These are phyloP conservation scores for Promerops cafer DNA, from an alignment of 2,113 vertebrate genomes.

Conservation along the genomic window DNA sequence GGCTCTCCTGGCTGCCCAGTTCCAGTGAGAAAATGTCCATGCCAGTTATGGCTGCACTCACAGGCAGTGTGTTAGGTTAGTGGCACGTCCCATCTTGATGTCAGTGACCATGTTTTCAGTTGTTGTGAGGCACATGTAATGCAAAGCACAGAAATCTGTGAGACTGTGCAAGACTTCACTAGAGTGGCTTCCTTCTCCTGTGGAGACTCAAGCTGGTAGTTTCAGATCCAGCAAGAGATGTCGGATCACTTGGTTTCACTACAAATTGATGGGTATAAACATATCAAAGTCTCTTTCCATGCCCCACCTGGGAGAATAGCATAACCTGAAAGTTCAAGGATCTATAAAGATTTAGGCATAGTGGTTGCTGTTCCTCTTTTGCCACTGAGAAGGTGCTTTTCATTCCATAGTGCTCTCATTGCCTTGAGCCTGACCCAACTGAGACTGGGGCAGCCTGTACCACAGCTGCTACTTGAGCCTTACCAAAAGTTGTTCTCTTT, in stretches of 20 bases:
- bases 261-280: background rate
- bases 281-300: background rate
- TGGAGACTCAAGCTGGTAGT: background rate
- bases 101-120: background rate
- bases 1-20: background rate
- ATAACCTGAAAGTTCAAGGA: background rate
- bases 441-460: background rate
- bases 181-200: background rate
- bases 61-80: background rate
- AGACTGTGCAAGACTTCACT: background rate
- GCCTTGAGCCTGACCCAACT: background rate
- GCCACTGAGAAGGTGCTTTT: background rate
- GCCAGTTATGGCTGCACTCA: background rate
- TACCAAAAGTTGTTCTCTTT: background rate
- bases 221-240: background rate
- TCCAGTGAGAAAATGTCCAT: background rate
- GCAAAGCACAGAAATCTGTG: background rate
- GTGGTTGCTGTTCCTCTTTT: background rate
- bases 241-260: background rate
- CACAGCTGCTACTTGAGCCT: background rate
- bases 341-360: background rate
- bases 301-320: background rate
- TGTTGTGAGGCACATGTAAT: background rate
- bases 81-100: rapidly evolving
- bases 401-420: background rate